Conservation (phyloP, 2,888 invertebrate genomes). For the Dolichopus griseipennis region DNA sequence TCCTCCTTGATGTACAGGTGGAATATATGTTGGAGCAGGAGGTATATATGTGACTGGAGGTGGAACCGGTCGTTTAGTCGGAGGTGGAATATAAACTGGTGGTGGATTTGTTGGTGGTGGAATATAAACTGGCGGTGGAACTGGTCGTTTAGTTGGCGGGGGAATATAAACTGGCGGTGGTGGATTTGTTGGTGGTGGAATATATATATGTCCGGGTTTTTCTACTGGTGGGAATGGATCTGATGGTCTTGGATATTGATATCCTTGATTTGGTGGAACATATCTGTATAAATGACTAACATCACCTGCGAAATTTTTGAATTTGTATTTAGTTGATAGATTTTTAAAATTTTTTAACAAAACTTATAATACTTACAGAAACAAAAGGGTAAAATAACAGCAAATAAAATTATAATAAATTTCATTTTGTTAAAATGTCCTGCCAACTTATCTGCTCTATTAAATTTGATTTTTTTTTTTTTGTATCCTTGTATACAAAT, state of each 20-base stretch:
- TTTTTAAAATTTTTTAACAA: too few species aligned
- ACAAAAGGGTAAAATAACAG: not conserved
- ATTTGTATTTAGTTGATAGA: not conserved
- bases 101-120: too few species aligned
- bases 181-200: too few species aligned
- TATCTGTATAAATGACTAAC: not conserved
- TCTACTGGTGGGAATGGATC: not conserved
- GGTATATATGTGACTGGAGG: not conserved
- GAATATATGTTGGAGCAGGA: not conserved
- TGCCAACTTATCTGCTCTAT: too few species aligned
- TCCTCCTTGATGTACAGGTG: not conserved
- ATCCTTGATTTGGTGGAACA: too few species aligned
- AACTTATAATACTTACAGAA: not conserved
- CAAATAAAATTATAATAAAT: not conserved
- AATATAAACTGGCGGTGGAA: not conserved
- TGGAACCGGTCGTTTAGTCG: not conserved
- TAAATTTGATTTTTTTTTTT: not conserved
- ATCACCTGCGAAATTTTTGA: not conserved
- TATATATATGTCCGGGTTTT: too few species aligned
- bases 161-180: too few species aligned
- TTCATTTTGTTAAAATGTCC: not conserved
- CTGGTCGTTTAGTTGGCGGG: not conserved
- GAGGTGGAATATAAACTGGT: too few species aligned
- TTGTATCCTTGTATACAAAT: not conserved
- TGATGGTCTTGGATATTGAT: too few species aligned